Evolutionary conservation across 2,113 vertebrate genomes (phyloP).

Genomic region (Hypanus sabinus): DNA sequence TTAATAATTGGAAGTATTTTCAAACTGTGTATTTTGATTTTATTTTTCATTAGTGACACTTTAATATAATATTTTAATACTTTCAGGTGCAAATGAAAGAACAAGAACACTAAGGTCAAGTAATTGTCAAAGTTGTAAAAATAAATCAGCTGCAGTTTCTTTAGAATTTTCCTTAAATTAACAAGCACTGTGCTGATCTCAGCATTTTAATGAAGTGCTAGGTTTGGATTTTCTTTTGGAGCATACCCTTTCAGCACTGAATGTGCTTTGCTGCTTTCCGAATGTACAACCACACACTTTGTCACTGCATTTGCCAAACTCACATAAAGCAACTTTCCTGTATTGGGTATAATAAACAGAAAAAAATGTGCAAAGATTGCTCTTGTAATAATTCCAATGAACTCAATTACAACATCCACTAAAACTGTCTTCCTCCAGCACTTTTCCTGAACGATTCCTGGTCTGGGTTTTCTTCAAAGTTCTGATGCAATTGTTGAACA

Average conservation of each 20-base stretch:
- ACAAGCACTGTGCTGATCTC: neutral
- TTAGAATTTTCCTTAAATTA: slow-evolving; percentile 9
- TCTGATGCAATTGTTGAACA: neutral
- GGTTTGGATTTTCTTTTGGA: slow-evolving; percentile 9
- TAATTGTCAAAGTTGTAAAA: neutral
- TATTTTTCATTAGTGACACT: neutral
- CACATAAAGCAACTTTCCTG: neutral
- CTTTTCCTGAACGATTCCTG: neutral
- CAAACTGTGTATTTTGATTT: neutral
- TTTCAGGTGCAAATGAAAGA: neutral
- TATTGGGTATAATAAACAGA: neutral
- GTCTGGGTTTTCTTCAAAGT: neutral
- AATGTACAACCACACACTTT: neutral
- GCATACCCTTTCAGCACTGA: slow-evolving; percentile 11
- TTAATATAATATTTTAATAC: neutral
- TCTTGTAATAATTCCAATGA: neutral
- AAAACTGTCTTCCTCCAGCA: neutral
- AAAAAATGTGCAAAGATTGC: neutral
- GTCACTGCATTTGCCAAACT: neutral
- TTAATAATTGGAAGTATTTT: neutral
- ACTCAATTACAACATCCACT: neutral
- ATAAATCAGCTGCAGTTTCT: neutral
- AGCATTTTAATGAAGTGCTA: slow-evolving; percentile 20
- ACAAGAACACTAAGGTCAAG: neutral
- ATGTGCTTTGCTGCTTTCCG: slow-evolving; percentile 8